Percentiles rank a stretch among this genome's conserved stretches.
phyloP scores from a whole-genome alignment of 2,888 invertebrate species.

The Panopea generosa region DNA sequence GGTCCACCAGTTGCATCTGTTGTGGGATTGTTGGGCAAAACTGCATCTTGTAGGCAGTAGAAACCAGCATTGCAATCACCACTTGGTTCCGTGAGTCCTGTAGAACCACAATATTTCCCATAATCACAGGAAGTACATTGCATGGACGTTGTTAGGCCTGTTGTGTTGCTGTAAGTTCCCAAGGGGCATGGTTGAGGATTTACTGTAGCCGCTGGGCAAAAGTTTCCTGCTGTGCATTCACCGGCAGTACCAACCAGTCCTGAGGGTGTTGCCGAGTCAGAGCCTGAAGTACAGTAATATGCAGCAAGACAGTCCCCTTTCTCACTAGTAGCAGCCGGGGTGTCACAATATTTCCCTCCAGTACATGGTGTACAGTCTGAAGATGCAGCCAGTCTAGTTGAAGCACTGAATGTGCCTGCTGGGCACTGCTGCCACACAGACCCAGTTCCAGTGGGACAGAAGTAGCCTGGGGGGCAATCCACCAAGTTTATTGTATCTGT shows the following conservation, averaged over 20 bases:
- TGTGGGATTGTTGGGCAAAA: constrained; percentile 76
- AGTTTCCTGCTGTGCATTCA: constrained; percentile 80
- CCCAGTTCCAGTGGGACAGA: constrained; percentile 82
- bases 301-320: constrained; percentile 76
- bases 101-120: constrained; percentile 79
- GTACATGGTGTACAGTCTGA: constrained; percentile 81
- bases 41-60: constrained; percentile 76
- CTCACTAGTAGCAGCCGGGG: constrained; percentile 71
- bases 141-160: constrained; percentile 66
- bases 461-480: constrained; percentile 80
- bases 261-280: constrained; percentile 75
- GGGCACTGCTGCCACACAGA: constrained; percentile 81
- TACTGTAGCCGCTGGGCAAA: constrained; percentile 73
- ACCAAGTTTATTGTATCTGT: constrained; percentile 72
- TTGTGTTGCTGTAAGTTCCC: constrained; percentile 79
- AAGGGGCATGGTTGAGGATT: constrained; percentile 76
- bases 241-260: constrained; percentile 78
- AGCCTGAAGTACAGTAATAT: constrained; percentile 78
- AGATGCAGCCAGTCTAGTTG: constrained; percentile 70
- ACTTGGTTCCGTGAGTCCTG: constrained; percentile 77
- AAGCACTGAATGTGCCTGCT: constrained; percentile 78
- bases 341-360: constrained; percentile 80
- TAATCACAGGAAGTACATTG: constrained; percentile 69
- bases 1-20: constrained; percentile 78
- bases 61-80: constrained; percentile 79